Evolutionary conservation across 2,797 vertebrate species (phyloP).

Genomic region (Anguilla anguilla): DNA sequence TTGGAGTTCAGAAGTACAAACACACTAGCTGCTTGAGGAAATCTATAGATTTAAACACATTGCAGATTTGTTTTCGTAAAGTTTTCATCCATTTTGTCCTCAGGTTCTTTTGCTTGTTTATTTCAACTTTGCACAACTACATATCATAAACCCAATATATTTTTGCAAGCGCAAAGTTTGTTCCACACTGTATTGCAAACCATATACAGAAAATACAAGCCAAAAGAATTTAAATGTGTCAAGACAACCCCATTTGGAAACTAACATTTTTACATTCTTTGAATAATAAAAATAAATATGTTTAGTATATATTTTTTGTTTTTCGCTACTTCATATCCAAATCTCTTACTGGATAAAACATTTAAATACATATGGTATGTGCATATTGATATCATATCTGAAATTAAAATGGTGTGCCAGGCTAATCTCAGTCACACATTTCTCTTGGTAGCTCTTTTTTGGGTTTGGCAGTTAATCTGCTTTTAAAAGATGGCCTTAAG

Average conservation of each 20-base stretch:
- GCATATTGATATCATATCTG: background rate
- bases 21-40: background rate
- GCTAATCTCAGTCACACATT: background rate
- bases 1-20: background rate
- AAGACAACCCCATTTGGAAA: background rate
- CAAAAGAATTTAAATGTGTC: background rate
- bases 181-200: background rate
- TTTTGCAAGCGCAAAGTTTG: background rate
- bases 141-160: background rate
- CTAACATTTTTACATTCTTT: background rate
- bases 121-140: background rate
- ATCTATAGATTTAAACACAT: background rate
- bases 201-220: background rate
- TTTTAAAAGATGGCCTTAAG: background rate
- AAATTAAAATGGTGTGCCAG: background rate
- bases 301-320: background rate
- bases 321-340: background rate
- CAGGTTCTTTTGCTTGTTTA: background rate
- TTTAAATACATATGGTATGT: background rate
- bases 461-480: background rate
- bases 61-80: background rate
- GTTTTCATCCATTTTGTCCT: background rate
- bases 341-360: background rate
- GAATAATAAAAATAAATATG: background rate
- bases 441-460: background rate